phyloP scores from a whole-genome alignment of 2,113 vertebrate genomes.

The Tenrec ecaudatus region DNA sequence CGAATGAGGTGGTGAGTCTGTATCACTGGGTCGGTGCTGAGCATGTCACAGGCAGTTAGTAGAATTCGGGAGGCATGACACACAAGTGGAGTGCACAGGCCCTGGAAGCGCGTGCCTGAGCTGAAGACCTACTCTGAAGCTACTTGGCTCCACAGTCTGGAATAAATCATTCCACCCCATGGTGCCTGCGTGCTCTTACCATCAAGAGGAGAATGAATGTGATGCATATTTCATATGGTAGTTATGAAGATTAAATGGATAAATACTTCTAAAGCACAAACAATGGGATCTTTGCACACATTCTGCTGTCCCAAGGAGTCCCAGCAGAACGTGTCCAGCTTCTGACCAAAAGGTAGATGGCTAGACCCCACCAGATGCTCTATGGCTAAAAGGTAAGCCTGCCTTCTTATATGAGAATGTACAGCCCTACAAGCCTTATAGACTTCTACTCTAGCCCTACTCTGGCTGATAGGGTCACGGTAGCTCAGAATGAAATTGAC shows the following conservation, averaged over 20 bases:
- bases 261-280: conserved; percentile 31
- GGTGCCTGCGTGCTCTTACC: not conserved
- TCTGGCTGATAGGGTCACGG: not conserved
- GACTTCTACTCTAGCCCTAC: not conserved
- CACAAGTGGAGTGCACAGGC: not conserved
- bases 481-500: not conserved
- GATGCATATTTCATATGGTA: not conserved
- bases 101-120: not conserved
- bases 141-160: not conserved
- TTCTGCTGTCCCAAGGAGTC: not conserved
- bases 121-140: not conserved
- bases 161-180: conserved; percentile 8
- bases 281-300: conserved; percentile 9
- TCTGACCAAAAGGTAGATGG: not conserved
- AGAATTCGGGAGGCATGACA: not conserved
- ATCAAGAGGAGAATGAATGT: conserved; percentile 61
- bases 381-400: not conserved
- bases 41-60: not conserved
- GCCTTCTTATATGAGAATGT: not conserved
- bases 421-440: not conserved
- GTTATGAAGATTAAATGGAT: conserved; percentile 59
- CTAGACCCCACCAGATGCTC: not conserved
- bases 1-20: not conserved
- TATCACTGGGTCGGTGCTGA: not conserved
- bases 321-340: not conserved